phyloP scores from a whole-genome alignment of 2,797 vertebrate species.

The Trachops cirrhosus region DNA sequence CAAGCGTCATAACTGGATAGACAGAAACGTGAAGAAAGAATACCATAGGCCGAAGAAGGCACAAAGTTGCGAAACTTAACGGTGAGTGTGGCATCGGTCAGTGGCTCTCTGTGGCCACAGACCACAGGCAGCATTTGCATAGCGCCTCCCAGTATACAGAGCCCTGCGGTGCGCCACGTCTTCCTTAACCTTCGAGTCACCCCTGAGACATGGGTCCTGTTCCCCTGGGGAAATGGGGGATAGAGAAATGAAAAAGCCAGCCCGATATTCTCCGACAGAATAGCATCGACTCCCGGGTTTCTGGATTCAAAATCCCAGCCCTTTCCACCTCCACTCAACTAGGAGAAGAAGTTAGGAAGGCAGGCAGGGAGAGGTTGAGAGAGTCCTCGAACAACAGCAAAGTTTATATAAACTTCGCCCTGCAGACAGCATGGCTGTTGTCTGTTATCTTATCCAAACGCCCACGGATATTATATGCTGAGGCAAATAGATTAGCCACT shows the following conservation, averaged over 20 bases:
- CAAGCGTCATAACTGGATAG: background rate
- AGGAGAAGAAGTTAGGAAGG: background rate
- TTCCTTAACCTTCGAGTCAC: background rate
- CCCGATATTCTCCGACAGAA: background rate
- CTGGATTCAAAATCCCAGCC: background rate
- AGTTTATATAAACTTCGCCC: background rate
- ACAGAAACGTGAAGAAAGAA: background rate
- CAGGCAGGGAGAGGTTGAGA: background rate
- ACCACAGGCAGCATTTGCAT: background rate
- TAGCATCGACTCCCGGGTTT: background rate
- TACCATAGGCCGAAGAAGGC: background rate
- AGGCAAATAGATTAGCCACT: background rate
- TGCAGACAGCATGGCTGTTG: background rate
- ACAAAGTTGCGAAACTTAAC: background rate
- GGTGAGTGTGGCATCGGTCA: too few relatives aligned
- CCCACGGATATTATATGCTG: background rate
- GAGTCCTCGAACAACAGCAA: background rate
- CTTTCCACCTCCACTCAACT: background rate
- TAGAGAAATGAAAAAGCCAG: background rate
- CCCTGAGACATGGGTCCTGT: background rate
- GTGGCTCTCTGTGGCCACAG: background rate
- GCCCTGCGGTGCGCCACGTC: background rate
- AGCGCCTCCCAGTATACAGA: background rate
- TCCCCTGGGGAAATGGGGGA: background rate
- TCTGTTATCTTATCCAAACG: background rate